These are phyloP conservation scores for Drosophila silvestris DNA, from an alignment of 2,888 invertebrate genomes.

Conservation along the genomic window DNA sequence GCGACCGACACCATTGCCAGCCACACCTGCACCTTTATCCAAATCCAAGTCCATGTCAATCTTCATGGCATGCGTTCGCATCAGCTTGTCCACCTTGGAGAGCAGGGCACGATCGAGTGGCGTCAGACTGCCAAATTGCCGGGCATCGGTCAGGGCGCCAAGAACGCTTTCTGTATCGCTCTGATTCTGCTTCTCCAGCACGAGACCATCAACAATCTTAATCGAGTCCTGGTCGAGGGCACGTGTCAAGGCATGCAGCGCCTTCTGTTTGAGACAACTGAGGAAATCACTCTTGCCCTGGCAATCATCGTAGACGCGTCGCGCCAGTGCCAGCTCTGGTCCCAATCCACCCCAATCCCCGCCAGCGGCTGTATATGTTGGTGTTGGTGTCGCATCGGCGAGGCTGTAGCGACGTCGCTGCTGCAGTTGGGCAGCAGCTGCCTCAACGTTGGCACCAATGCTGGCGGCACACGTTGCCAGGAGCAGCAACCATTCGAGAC, in stretches of 20 bases:
- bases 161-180: constrained; percentile 85
- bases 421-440: constrained; percentile 53
- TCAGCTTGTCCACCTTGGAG: constrained; percentile 87
- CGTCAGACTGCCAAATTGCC: constrained; percentile 87
- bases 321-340: constrained; percentile 87
- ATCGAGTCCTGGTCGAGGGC: constrained; percentile 88
- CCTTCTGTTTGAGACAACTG: constrained; percentile 88
- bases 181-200: constrained; percentile 87
- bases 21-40: background rate
- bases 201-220: constrained; percentile 88
- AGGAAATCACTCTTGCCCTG: constrained; percentile 88
- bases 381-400: background rate
- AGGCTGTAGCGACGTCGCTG: constrained; percentile 63
- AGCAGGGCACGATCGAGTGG: constrained; percentile 86
- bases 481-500: constrained; percentile 69
- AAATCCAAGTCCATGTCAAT: constrained; percentile 86
- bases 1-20: constrained; percentile 66
- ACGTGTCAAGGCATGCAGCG: constrained; percentile 87
- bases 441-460: constrained; percentile 28
- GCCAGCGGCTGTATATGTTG: background rate
- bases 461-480: constrained; percentile 56
- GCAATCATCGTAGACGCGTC: constrained; percentile 88
- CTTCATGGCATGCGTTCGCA: constrained; percentile 88
- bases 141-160: constrained; percentile 86
- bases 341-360: constrained; percentile 71